Evolutionary conservation across 2,797 vertebrate species (phyloP).

Genomic region (Arnoldichthys spilopterus): DNA sequence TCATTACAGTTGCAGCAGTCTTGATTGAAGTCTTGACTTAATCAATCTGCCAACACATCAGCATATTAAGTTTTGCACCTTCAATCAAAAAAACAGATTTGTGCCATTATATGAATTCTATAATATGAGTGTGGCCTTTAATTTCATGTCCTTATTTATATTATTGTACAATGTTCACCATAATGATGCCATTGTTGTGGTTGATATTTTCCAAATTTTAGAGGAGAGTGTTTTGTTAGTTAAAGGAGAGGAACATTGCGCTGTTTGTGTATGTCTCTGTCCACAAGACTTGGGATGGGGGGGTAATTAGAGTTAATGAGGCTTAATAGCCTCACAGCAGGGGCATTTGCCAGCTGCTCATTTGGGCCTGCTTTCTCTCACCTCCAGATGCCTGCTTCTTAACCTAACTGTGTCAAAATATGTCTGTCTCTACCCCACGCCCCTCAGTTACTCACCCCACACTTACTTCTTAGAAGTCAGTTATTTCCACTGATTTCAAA

Average conservation of each 20-base stretch:
- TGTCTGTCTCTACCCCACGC: constrained; percentile 9
- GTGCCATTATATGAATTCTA: no score
- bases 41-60: no score
- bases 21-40: no score
- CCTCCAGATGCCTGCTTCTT: constrained; percentile 46
- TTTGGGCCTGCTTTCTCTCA: constrained; percentile 55
- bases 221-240: constrained; percentile 4
- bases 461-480: neutral
- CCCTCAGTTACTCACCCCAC: neutral
- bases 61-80: neutral
- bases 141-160: neutral
- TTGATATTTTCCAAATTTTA: neutral
- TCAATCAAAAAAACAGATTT: neutral
- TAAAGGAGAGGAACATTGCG: neutral
- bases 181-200: neutral
- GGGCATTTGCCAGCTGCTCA: constrained; percentile 49
- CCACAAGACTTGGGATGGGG: constrained; percentile 41
- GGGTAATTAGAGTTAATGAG: constrained; percentile 61
- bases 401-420: constrained; percentile 33
- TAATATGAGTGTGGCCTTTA: no score
- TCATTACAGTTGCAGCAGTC: no score
- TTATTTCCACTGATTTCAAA: neutral
- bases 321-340: constrained; percentile 48
- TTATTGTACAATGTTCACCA: neutral
- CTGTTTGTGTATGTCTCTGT: constrained; percentile 44